These are phyloP conservation scores for Temnothorax rugatulus DNA, from an alignment of 2,888 invertebrate genomes.

Conservation along the genomic window DNA sequence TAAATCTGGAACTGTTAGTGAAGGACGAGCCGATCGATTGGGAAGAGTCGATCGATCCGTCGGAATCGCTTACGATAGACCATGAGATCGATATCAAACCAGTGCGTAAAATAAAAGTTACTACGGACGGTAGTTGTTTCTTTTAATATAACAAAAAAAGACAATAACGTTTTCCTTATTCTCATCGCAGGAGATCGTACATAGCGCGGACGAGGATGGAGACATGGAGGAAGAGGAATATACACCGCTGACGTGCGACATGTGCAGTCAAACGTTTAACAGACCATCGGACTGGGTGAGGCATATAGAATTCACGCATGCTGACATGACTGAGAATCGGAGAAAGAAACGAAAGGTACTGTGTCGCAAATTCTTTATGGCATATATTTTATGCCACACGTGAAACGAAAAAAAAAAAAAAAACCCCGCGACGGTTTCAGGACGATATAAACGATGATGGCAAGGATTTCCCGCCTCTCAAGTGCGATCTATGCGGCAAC, in stretches of 20 bases:
- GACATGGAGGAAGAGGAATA: constrained; percentile 88
- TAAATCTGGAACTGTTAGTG: constrained; percentile 83
- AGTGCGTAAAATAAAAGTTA: constrained; percentile 84
- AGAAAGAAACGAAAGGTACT: constrained; percentile 84
- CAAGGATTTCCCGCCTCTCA: constrained; percentile 90
- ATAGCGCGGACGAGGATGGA: constrained; percentile 86
- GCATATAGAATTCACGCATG: constrained; percentile 92
- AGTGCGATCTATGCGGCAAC: constrained; percentile 93
- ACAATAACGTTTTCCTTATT: not conserved
- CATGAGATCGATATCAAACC: constrained; percentile 91
- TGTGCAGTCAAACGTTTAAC: constrained; percentile 94
- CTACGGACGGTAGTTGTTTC: not conserved
- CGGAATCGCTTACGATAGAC: constrained; percentile 90
- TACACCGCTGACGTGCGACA: constrained; percentile 93
- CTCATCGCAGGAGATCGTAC: constrained; percentile 83
- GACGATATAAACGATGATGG: constrained; percentile 91
- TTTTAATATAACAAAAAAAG: not conserved
- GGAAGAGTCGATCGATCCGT: constrained; percentile 90
- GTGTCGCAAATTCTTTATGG: constrained; percentile 1
- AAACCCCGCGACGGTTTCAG: constrained; percentile 82
- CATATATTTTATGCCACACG: too few relatives aligned
- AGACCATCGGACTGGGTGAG: constrained; percentile 94
- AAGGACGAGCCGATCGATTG: constrained; percentile 92
- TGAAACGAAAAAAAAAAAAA: not conserved
- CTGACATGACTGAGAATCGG: constrained; percentile 88